phyloP scores from a whole-genome alignment of 2,888 invertebrate species.

The Trissolcus japonicus region DNA sequence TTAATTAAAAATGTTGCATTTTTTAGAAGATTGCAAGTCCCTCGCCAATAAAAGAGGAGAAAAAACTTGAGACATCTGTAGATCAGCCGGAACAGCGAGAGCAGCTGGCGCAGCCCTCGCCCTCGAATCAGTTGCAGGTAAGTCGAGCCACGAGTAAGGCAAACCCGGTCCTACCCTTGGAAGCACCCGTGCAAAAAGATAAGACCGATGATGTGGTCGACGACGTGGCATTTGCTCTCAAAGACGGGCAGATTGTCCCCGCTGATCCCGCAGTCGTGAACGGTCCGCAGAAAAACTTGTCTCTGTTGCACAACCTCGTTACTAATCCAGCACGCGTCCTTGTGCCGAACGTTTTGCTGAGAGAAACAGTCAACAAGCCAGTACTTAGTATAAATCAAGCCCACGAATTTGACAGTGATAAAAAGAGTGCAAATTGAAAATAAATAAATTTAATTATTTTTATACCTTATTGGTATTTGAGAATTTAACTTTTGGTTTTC shows the following conservation, averaged over 20 bases:
- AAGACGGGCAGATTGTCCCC: conserved; percentile 61
- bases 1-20: background rate
- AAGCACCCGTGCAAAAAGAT: conserved; percentile 63
- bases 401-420: no score
- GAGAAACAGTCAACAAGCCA: no score
- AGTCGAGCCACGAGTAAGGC: conserved; percentile 68
- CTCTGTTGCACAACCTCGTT: conserved; percentile 10
- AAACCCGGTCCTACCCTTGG: conserved; percentile 66
- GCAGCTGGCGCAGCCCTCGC: conserved; percentile 54
- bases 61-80: conserved; percentile 3
- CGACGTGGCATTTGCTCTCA: conserved; percentile 62
- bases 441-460: no score
- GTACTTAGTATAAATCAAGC: no score
- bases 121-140: conserved; percentile 68
- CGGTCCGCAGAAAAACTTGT: background rate
- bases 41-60: conserved; percentile 10
- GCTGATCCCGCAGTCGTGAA: conserved; percentile 8
- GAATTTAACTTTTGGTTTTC: no score
- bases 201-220: conserved; percentile 14
- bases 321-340: conserved; percentile 4
- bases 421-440: no score
- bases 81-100: conserved; percentile 57
- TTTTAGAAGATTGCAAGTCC: conserved; percentile 30
- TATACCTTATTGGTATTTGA: no score
- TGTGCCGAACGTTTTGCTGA: background rate